phyloP scores from a whole-genome alignment of 2,888 invertebrate genomes.

The Dicycla oo region DNA sequence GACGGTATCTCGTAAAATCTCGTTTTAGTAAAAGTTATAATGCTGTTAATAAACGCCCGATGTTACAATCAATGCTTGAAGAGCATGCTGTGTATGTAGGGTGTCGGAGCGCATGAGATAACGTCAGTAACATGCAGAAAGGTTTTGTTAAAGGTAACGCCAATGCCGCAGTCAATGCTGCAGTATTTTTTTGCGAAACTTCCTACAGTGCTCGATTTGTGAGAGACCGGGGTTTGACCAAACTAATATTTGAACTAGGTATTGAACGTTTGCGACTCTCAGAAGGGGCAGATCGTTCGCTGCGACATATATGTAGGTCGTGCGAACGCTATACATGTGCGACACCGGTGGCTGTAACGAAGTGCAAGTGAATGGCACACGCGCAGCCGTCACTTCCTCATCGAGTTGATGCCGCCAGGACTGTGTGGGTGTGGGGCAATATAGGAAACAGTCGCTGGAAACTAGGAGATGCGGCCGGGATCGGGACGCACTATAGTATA shows the following conservation, averaged over 20 bases:
- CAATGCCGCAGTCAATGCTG: not conserved
- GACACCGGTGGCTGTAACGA: constrained; percentile 33
- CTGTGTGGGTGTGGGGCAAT: constrained; percentile 15
- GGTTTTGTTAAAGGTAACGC: not conserved
- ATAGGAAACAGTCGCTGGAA: constrained; percentile 20
- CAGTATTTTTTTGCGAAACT: not conserved
- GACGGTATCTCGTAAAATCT: constrained; percentile 12
- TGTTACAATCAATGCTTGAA: not conserved
- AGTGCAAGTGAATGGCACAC: constrained; percentile 36
- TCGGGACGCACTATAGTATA: not conserved
- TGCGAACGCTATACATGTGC: not conserved
- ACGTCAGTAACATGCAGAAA: not conserved
- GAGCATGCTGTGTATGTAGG: not conserved
- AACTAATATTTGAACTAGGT: constrained; percentile 1
- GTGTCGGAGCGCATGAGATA: not conserved
- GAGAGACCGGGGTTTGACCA: not conserved
- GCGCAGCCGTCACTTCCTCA: constrained; percentile 40
- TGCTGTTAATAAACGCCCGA: not conserved
- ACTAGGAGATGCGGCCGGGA: constrained; percentile 1
- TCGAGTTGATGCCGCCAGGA: constrained; percentile 22
- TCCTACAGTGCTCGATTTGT: not conserved
- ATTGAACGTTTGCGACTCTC: not conserved
- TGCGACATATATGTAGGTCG: constrained; percentile 17
- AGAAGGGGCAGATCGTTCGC: not conserved
- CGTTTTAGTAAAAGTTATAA: constrained; percentile 15